A percentile compares a stretch with the other conserved stretches of the same genome.
Evolutionary conservation across 2,113 vertebrate genomes (phyloP).

Genomic region (Odontesthes bonariensis): DNA sequence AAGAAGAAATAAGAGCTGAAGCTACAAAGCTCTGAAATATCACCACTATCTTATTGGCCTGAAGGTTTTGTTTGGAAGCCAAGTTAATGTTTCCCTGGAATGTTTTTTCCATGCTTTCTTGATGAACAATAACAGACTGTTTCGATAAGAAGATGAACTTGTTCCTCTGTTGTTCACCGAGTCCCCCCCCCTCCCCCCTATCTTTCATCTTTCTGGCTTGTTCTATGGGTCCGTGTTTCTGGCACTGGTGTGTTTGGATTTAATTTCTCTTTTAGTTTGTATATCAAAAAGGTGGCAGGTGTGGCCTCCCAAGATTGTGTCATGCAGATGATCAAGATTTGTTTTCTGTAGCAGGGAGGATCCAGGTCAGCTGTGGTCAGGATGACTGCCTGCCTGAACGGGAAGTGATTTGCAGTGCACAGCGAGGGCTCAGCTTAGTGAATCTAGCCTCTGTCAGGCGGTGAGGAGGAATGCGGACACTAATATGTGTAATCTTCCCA

Average conservation of each 20-base stretch:
- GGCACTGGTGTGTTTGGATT: conserved; percentile 40
- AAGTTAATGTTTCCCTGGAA: conserved; percentile 65
- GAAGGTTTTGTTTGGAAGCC: conserved; percentile 51
- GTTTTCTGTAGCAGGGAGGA: conserved; percentile 39
- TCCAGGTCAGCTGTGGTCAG: conserved; percentile 50
- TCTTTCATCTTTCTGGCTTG: conserved; percentile 50
- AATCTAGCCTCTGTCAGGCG: conserved; percentile 31
- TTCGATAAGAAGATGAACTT: conserved; percentile 64
- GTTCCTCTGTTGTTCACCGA: conserved; percentile 33
- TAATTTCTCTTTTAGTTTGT: conserved; percentile 21
- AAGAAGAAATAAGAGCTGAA: conserved; percentile 59
- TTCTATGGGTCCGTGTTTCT: conserved; percentile 30
- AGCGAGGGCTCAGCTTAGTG: conserved; percentile 42
- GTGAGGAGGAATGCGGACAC: conserved; percentile 45
- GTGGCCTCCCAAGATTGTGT: conserved; percentile 50
- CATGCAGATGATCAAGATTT: conserved; percentile 51
- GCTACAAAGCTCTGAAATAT: conserved; percentile 51
- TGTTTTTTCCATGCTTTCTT: conserved; percentile 53
- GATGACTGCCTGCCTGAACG: conserved; percentile 34
- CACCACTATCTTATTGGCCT: conserved; percentile 54
- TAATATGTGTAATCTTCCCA: conserved; percentile 55
- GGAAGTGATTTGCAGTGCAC: conserved; percentile 68
- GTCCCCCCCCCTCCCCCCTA: neutral
- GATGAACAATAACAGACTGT: conserved; percentile 63
- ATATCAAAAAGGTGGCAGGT: conserved; percentile 61